Evolutionary conservation across 1,140 invertebrate species (phyloP), one percentile per base, ranked within the genome.

Genomic region (Drosophila athabasca): DNA sequence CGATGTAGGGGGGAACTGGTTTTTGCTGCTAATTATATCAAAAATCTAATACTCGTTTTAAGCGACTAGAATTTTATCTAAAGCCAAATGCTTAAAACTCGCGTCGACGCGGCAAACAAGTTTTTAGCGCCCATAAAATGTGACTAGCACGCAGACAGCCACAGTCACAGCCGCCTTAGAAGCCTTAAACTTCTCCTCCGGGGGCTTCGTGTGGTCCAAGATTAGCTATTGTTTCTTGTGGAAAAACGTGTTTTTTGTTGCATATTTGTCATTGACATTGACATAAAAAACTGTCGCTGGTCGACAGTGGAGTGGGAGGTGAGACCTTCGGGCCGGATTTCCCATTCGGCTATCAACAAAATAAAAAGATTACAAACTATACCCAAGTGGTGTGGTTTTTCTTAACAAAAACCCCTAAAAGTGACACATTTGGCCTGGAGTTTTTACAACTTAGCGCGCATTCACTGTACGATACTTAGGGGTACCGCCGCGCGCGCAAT

Each of bases 51-150:
- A 75, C 71, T 41, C 53, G 71, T 75, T 75, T 71, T 26, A 29
- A 31, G 35, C 17, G 58, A 62, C 39, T 66, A 75, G 71, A 75
- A 75, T 75, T 75, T 75, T 66, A 75, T 75, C 71, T 75, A 53
- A 71, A 49, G 68, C 49, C 49, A 17, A 53, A 64, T 39, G 53
- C 48, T 57, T 58, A 49, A 74, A 74, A 66, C 39, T 59, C 46
- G 31, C 44, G 31, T 11, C 3, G 35, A 39, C 35, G 35, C 35
- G 53, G 43, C 71, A 75, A 75, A 75, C 71, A 75, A 75, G 71
- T 75, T 75, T 74, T 53, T 57, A 45, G 70, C 46, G 60, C 46
- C 60, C 70, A 75, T 75, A 75, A 75, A 74, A 75, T 75, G 70
- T 75, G 70, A 75, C 71, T 75, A 54, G 71, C 39, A 4, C 11